These are phyloP conservation scores for Rousettus madagascariensis DNA, from an alignment of 2,797 vertebrate genomes.

Conservation along the genomic window DNA sequence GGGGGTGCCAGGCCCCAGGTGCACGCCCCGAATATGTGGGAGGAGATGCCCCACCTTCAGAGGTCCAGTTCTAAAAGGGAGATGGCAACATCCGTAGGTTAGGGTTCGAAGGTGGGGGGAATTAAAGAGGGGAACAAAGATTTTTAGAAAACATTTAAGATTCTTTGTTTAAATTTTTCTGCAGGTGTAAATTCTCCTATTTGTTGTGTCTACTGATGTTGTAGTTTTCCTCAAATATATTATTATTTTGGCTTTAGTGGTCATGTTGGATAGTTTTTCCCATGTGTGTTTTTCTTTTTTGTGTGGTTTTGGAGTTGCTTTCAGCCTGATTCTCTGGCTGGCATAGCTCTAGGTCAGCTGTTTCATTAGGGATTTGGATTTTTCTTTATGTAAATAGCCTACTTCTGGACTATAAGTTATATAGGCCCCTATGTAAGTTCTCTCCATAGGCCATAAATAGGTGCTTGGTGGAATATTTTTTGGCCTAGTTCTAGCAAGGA, in stretches of 20 bases:
- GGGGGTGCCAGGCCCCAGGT: no score
- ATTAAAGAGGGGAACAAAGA: no score
- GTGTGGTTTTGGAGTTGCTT: background rate
- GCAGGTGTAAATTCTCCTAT: background rate
- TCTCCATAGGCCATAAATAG: background rate
- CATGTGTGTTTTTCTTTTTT: background rate
- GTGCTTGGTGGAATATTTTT: background rate
- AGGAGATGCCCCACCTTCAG: no score
- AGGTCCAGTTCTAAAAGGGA: no score
- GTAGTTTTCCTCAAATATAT: background rate
- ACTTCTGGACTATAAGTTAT: background rate
- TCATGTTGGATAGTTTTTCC: background rate
- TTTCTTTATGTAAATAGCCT: background rate
- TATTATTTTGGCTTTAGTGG: background rate
- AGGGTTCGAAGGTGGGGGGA: no score
- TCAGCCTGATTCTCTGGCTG: background rate
- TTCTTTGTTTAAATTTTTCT: background rate
- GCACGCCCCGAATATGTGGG: no score
- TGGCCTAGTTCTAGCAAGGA: background rate
- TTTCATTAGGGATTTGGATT: background rate
- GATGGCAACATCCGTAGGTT: no score
- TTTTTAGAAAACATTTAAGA: background rate
- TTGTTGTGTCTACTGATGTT: background rate
- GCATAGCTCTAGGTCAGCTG: background rate
- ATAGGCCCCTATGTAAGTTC: background rate